Percentiles rank a stretch among this genome's conserved stretches.
These are phyloP conservation scores for Solenopsis invicta DNA, from an alignment of 1,140 invertebrate species.

Conservation along the genomic window DNA sequence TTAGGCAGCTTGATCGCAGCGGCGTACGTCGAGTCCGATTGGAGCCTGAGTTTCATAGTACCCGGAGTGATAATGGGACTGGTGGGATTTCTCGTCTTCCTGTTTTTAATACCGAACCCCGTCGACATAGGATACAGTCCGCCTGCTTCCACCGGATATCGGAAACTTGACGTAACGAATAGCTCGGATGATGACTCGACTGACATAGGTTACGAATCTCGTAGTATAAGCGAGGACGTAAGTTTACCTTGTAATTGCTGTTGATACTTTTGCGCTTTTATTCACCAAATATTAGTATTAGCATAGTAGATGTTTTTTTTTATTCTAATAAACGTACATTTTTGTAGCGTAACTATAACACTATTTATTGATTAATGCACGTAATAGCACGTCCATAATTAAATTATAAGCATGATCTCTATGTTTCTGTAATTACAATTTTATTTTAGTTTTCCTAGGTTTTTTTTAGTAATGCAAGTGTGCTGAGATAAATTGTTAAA, in stretches of 20 bases:
- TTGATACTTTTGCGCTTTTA: background rate
- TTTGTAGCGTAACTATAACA: background rate
- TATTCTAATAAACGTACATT: background rate
- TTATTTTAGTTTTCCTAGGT: constrained; percentile 7
- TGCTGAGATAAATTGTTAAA: background rate
- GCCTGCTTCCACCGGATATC: constrained; percentile 82
- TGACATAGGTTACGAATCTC: constrained; percentile 73
- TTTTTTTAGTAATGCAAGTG: background rate
- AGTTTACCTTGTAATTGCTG: constrained; percentile 63
- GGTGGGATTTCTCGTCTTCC: constrained; percentile 93
- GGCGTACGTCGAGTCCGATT: constrained; percentile 94
- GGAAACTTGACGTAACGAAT: constrained; percentile 78
- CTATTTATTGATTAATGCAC: constrained; percentile 3
- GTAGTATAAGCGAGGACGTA: constrained; percentile 79
- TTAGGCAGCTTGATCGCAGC: constrained; percentile 94
- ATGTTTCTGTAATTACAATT: constrained; percentile 6
- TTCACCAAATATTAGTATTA: constrained; percentile 30
- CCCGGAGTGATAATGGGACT: constrained; percentile 95
- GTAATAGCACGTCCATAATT: constrained; percentile 35
- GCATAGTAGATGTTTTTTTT: background rate
- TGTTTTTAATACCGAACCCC: constrained; percentile 95
- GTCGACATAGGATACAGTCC: constrained; percentile 90
- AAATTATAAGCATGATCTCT: constrained; percentile 46
- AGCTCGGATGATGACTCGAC: constrained; percentile 81
- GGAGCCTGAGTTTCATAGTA: constrained; percentile 97